phyloP scores from a whole-genome alignment of 2,888 invertebrate species.

The Agriopis leucophaearia region DNA sequence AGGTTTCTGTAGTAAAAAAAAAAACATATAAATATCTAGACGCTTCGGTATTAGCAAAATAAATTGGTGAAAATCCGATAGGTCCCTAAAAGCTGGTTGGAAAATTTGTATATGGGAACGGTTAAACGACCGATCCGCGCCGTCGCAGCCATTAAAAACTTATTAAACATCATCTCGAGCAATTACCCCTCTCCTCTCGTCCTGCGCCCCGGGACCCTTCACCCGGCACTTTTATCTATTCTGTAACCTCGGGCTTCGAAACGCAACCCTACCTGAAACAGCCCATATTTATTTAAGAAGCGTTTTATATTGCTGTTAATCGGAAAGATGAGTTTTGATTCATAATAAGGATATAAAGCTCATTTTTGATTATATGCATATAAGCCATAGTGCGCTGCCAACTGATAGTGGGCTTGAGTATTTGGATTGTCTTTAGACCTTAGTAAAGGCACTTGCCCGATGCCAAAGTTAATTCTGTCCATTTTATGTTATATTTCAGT shows the following conservation, averaged over 20 bases:
- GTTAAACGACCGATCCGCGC: constrained; percentile 73
- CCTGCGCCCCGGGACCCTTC: constrained; percentile 31
- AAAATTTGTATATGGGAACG: constrained; percentile 64
- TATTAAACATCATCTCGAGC: constrained; percentile 89
- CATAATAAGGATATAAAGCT: constrained; percentile 32
- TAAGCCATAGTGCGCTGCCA: neutral
- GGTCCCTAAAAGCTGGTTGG: constrained; percentile 56
- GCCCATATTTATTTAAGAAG: constrained; percentile 22
- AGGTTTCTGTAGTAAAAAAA: no score
- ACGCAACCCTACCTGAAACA: constrained; percentile 18
- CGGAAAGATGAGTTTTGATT: neutral
- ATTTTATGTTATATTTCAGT: no score
- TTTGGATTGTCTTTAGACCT: no score
- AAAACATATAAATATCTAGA: no score
- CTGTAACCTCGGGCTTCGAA: constrained; percentile 26
- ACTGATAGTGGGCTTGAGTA: no score
- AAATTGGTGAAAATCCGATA: constrained; percentile 14
- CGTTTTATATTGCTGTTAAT: constrained; percentile 5
- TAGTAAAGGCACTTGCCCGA: no score
- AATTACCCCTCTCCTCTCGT: constrained; percentile 73
- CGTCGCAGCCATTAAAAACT: constrained; percentile 88
- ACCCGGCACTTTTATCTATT: constrained; percentile 1
- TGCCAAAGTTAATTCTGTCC: no score
- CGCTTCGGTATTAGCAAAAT: neutral
- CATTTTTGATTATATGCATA: neutral